Base-by-base conservation (phyloP, 2,888 invertebrate genomes). In the Crepidodera aurea region DNA sequence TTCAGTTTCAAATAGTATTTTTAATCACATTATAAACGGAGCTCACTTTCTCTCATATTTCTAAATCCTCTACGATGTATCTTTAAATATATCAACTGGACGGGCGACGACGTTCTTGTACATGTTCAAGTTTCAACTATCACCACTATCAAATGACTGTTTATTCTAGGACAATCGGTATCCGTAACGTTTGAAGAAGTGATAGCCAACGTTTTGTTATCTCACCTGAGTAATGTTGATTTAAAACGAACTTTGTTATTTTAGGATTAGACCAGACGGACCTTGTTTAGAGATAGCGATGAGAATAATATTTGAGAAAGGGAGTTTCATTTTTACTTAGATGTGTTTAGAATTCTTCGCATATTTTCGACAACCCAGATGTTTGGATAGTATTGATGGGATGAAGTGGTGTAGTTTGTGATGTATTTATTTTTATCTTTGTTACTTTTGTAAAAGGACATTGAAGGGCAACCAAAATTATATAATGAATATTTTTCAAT, bases 171-270 rank as follows among this genome's bases (percentile, higher is more conserved):
- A 65, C 63, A 61, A 64, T 62, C 65, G 64, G 62, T 54, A 57
- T 65, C 65, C 60, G 55, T 65, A 54, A 60, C 66, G 55, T 53
- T 32, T 51, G 46, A 50, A 58, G 62, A 60, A 51, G 25, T 27
- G 60, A 60, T 57, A 62, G 51, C 32, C 51, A 53, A 61, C 64
- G 61, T 68, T 62, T 67, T 72, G 71, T 73, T 71, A 69, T 71
- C 70, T 67, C 72, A 73, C 72, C 73, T 73, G 69, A 68, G 68
- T 62, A 60, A 64, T 70, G 71, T 71, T 69, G 64, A 66, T 68
- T 72, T 68, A 64, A 64, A 65, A 65, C 27, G 48, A 12, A 6
- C 56, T 42, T 40, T 72, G 71, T 74, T 74, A 68, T 74, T 72
- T 72, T 74, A 74, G 72, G 73, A 68, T 69, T 68, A 67, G 44